These are phyloP conservation scores for Diorhabda sublineata DNA, from an alignment of 1,140 invertebrate genomes.

Conservation along the genomic window DNA sequence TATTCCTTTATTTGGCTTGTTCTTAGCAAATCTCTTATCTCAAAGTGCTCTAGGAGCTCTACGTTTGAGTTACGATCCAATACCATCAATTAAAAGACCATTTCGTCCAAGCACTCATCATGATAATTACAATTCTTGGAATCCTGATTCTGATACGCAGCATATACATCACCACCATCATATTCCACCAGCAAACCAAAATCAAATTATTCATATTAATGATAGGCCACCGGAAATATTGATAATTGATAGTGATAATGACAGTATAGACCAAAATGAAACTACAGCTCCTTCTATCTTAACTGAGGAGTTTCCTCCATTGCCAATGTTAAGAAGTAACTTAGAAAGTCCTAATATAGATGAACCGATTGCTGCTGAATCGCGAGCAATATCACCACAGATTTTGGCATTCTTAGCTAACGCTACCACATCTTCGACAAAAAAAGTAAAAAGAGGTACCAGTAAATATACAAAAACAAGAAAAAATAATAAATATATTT, in stretches of 20 bases:
- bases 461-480: constrained; percentile 3
- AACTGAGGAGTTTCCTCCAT: not conserved
- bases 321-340: not conserved
- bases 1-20: constrained; percentile 15
- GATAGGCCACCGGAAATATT: constrained; percentile 12
- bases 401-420: not conserved
- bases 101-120: constrained; percentile 6
- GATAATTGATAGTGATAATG: constrained; percentile 7
- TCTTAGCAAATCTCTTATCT: constrained; percentile 19
- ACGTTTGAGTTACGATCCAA: constrained; percentile 13
- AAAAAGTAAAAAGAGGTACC: constrained; percentile 14
- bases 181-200: constrained; percentile 12
- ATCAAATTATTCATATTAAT: constrained; percentile 20
- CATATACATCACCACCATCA: constrained; percentile 22
- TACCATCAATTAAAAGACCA: constrained; percentile 8
- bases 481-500: constrained; percentile 17
- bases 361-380: constrained; percentile 10
- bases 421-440: constrained; percentile 2
- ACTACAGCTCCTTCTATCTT: not conserved
- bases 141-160: not conserved
- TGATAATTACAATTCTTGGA: constrained; percentile 8
- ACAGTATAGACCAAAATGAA: constrained; percentile 10
- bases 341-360: constrained; percentile 8
- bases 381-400: constrained; percentile 3
- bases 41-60: constrained; percentile 12